Evolutionary conservation across 2,113 vertebrate species (phyloP).

Genomic region (Aythya baeri): DNA sequence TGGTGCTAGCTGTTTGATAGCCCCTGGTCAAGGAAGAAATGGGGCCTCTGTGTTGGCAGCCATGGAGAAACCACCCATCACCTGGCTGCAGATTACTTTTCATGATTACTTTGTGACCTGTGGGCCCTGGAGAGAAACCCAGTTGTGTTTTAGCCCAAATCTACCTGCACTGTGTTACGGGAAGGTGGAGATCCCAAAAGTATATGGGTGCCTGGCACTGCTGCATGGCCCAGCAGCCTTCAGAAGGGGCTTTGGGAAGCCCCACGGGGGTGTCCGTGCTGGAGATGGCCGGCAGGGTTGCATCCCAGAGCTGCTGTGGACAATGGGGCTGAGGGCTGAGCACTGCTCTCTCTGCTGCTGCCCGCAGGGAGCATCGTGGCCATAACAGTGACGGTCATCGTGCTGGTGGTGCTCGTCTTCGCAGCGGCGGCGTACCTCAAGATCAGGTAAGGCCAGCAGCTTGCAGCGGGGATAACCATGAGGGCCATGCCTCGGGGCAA

Average conservation of each 20-base stretch:
- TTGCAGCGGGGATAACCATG: background rate
- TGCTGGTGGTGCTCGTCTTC: slow-evolving; percentile 78
- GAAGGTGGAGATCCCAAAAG: background rate
- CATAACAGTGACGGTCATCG: slow-evolving; percentile 77
- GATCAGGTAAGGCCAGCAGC: slow-evolving; percentile 75
- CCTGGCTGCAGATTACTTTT: too few relatives aligned
- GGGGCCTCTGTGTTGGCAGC: background rate
- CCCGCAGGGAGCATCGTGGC: slow-evolving; percentile 79
- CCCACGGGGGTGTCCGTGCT: background rate
- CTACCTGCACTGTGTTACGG: background rate
- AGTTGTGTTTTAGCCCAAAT: background rate
- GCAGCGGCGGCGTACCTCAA: slow-evolving; percentile 76
- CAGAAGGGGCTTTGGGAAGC: background rate
- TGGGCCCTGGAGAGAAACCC: too few relatives aligned
- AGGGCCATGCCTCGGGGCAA: too few relatives aligned
- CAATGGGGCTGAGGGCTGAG: background rate
- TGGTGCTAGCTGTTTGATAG: background rate
- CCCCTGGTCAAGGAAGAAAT: background rate
- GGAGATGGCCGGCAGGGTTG: background rate
- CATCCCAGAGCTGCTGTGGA: background rate
- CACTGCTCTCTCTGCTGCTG: background rate
- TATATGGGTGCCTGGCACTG: rapidly evolving
- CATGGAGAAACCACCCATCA: too few relatives aligned
- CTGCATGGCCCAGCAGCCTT: background rate
- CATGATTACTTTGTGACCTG: too few relatives aligned